Evolutionary conservation across 2,113 vertebrate species (phyloP).

Genomic region (Entelurus aequoreus): DNA sequence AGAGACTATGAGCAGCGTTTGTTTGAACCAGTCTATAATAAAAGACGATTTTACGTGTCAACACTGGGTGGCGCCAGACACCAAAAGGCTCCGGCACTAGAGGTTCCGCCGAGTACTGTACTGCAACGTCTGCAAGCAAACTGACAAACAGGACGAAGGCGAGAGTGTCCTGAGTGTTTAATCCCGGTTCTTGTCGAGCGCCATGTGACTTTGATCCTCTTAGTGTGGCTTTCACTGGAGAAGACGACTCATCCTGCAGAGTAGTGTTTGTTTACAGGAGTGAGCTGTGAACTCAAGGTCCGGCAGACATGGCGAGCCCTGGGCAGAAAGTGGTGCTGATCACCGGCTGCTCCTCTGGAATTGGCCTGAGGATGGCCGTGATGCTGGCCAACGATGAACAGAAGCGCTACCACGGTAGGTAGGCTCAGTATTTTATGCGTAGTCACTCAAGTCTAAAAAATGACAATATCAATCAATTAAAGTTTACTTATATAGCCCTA

Average conservation of each 20-base stretch:
- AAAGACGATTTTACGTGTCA: not conserved
- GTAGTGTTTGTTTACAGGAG: not conserved
- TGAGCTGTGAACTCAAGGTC: constrained; percentile 1
- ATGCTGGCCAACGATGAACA: constrained; percentile 71
- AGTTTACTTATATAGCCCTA: no score
- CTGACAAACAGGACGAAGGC: not conserved
- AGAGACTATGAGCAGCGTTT: not conserved
- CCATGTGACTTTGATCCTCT: constrained; percentile 65
- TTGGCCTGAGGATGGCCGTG: constrained; percentile 70
- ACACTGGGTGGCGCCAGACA: constrained; percentile 35
- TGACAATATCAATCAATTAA: no score
- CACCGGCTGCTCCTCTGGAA: constrained; percentile 75
- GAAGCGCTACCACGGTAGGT: constrained; percentile 72
- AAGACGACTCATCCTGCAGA: constrained; percentile 24
- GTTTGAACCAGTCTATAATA: not conserved
- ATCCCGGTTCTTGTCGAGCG: constrained; percentile 22
- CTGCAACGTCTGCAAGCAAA: not conserved
- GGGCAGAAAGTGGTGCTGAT: constrained; percentile 75
- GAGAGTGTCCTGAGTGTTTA: constrained; percentile 18
- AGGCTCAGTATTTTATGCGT: no score
- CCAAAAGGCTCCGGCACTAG: not conserved
- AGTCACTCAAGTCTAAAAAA: no score
- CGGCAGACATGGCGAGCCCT: constrained; percentile 51
- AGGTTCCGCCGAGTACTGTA: not conserved
- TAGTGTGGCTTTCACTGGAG: constrained; percentile 35